Base-by-base conservation (phyloP, 1,140 invertebrate genomes). In the Platyscapa corneri region DNA sequence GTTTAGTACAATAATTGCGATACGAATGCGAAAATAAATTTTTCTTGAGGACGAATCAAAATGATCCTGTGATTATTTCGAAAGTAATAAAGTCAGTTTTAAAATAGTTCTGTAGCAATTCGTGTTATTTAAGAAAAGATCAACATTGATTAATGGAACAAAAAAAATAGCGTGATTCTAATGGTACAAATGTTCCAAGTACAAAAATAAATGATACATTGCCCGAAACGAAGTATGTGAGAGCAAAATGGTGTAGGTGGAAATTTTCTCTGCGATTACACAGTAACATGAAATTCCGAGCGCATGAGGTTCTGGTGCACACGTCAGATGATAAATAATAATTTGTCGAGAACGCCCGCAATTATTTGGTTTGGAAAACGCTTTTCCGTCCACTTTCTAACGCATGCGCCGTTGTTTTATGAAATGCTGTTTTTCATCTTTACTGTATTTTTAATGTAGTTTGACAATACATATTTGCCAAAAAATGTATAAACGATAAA, bases 261-360 rank as follows among this genome's bases (percentile, higher is more conserved):
- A 42, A 49, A 67, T 84, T 34, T 77, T 67, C 23, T 16, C 65
- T 3, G 75, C 60, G 53, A 53, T 84, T 67, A 67, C 76, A 18
- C n/a, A 60, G 78, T 65, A 76, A 76, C 34, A 60, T 70, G 67
- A 20, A 70, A 70, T 34, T 70, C 32, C 27, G 53, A 1, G 27
- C 56, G 6, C 34, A 64, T 1, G 60, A 64, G 32, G 46, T 84
- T 16, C 18, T 53, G 49, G 27, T 70, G n/a, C 46, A 16, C 8
- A 27, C 30, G 8, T 0, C 77, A 23, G 42, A 81, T 67, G 53
- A 81, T 81, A 81, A 81, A 81, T 81, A 81, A 81, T 81, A 81
- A 70, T 81, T 81, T 32, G n/a, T 3, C 18, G 34, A 27, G 34
- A n/a, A 16, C n/a, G 3, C 18, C 12, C 39, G 27, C 23, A 74